Percentiles rank a stretch among this genome's conserved stretches.
These are phyloP conservation scores for Polydesmus complanatus DNA, from an alignment of 2,888 invertebrate genomes.

Conservation along the genomic window DNA sequence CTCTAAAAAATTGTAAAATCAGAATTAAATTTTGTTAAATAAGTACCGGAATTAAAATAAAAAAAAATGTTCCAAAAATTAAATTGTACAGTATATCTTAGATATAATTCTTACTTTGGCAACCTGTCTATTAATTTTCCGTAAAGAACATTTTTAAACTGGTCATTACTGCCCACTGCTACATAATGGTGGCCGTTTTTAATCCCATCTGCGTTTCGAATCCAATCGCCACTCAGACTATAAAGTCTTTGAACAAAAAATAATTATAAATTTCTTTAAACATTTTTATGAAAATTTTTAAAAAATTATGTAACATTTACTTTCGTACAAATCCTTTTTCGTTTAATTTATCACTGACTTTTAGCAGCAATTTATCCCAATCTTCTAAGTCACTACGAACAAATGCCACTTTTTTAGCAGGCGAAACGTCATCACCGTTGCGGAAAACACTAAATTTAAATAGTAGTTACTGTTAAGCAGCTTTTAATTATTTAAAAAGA, in stretches of 20 bases:
- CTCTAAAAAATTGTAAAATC: background rate
- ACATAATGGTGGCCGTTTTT: conserved; percentile 12
- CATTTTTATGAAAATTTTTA: no score
- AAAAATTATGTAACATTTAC: no score
- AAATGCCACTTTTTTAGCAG: conserved; percentile 6
- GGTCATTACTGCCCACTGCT: conserved; percentile 12
- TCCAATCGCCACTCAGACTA: conserved; percentile 13
- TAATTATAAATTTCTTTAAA: background rate
- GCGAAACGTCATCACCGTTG: conserved; percentile 18
- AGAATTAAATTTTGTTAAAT: no score
- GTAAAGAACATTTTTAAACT: conserved; percentile 12
- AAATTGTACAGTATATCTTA: no score
- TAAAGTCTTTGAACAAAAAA: conserved; percentile 7
- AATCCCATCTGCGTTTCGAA: conserved; percentile 13
- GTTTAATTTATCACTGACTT: conserved; percentile 7
- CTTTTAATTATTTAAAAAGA: background rate
- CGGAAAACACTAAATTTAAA: conserved; percentile 14
- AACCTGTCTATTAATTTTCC: conserved; percentile 6
- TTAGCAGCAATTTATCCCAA: conserved; percentile 11
- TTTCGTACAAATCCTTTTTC: conserved; percentile 11
- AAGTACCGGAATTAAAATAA: no score
- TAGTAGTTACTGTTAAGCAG: background rate
- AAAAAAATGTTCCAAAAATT: no score
- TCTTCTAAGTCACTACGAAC: conserved; percentile 11
- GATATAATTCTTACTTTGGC: conserved; percentile 11